Conservation (phyloP, 2,888 invertebrate genomes). For the Adelphocoris suturalis region DNA sequence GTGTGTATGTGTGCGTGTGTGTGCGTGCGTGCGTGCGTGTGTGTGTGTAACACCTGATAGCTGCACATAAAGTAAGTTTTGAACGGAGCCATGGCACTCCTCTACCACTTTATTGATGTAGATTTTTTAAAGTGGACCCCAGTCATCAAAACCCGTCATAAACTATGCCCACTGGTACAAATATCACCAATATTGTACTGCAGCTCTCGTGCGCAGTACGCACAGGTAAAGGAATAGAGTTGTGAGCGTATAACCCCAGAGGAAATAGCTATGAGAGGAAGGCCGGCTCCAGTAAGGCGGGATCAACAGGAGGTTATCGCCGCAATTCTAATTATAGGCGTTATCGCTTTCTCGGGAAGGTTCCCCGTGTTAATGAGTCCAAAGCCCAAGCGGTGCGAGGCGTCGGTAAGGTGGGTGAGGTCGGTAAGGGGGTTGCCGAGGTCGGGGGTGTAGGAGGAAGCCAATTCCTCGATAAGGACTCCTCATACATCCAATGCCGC, state of each 20-base stretch:
- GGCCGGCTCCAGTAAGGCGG: slow-evolving; percentile 19
- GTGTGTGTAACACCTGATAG: no score
- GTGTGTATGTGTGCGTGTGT: no score
- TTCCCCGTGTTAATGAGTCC: slow-evolving; percentile 20
- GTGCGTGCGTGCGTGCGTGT: no score
- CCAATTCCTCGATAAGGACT: slow-evolving; percentile 22
- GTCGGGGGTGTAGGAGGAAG: not conserved
- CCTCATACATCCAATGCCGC: slow-evolving; percentile 17
- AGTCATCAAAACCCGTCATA: no score
- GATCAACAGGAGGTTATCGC: slow-evolving; percentile 39
- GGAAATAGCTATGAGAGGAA: not conserved
- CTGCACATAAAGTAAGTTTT: no score
- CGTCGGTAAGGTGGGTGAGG: not conserved
- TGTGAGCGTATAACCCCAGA: not conserved
- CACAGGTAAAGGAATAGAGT: not conserved
- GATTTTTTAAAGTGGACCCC: no score
- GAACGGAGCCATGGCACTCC: no score
- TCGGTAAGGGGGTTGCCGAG: not conserved
- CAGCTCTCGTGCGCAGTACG: not conserved
- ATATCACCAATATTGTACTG: not conserved
- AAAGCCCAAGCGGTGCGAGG: not conserved
- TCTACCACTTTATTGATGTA: no score
- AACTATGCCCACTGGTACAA: no score
- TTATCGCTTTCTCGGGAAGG: slow-evolving; percentile 16
- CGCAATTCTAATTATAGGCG: slow-evolving; percentile 39